Evolutionary conservation across 2,888 invertebrate genomes (phyloP).

Genomic region (Neoaliturus tenellus): DNA sequence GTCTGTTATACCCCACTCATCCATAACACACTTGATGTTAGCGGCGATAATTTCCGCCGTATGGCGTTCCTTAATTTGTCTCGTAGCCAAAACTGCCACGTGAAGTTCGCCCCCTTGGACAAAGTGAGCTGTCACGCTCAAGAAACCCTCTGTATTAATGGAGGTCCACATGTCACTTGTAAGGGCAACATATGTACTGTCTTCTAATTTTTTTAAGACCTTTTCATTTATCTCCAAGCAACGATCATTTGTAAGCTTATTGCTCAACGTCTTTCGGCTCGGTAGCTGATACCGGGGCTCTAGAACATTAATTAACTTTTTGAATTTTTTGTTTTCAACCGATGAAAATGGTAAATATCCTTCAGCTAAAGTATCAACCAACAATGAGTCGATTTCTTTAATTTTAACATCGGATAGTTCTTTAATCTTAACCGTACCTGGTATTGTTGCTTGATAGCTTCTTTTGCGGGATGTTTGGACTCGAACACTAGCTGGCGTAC

Average conservation of each 20-base stretch:
- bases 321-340: background rate
- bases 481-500: background rate
- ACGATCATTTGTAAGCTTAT: background rate
- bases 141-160: background rate
- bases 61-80: background rate
- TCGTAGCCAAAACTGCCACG: background rate
- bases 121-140: background rate
- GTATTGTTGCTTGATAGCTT: background rate
- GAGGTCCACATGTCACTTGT: background rate
- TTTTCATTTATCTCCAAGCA: background rate
- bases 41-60: background rate
- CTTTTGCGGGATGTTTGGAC: background rate
- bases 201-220: background rate
- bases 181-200: background rate
- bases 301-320: background rate
- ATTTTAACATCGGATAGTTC: background rate
- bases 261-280: background rate
- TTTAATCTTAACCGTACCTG: background rate
- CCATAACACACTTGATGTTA: background rate
- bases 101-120: background rate
- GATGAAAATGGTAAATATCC: background rate
- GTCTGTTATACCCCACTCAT: background rate
- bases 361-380: background rate
- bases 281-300: background rate
- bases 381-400: background rate